Percentiles rank a stretch among this genome's conserved stretches.
phyloP scores from a whole-genome alignment of 2,888 invertebrate genomes.

The Drosophila austrosaltans region DNA sequence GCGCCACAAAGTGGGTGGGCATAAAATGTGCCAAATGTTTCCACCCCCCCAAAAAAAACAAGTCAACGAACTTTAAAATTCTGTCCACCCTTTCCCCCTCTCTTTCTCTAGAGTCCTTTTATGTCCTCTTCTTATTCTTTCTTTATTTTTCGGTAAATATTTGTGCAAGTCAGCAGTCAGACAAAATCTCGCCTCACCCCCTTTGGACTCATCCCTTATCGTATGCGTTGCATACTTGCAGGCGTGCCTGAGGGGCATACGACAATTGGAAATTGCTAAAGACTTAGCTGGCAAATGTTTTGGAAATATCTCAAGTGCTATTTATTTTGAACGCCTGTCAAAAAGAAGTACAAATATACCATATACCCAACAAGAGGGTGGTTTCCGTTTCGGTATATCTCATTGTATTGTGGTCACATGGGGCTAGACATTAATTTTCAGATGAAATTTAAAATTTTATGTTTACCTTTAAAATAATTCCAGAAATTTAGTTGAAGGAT shows the following conservation, averaged over 20 bases:
- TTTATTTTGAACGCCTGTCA: conserved; percentile 70
- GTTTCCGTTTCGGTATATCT: conserved; percentile 40
- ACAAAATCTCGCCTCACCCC: conserved; percentile 16
- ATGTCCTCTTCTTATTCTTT: conserved; percentile 1
- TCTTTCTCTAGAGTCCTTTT: conserved; percentile 8
- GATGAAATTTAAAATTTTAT: too few relatives aligned
- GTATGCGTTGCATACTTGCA: conserved; percentile 66
- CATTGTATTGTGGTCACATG: conserved; percentile 15
- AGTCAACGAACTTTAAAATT: conserved; percentile 77
- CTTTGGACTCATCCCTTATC: conserved; percentile 56
- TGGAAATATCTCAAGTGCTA: conserved; percentile 78
- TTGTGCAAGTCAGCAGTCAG: conserved; percentile 68
- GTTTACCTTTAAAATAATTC: too few relatives aligned
- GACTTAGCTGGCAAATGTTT: conserved; percentile 73
- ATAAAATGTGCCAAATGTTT: conserved; percentile 32
- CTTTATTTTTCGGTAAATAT: conserved; percentile 64
- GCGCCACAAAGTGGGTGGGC: conserved; percentile 58
- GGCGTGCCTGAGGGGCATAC: conserved; percentile 23
- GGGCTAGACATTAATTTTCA: not conserved
- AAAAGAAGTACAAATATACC: conserved; percentile 17
- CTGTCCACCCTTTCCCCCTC: conserved; percentile 44
- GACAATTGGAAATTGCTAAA: conserved; percentile 57
- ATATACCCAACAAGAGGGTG: conserved; percentile 42
- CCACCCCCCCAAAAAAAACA: not conserved
- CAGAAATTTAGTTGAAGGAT: not conserved